Evolutionary conservation across 2,797 vertebrate species (phyloP), one percentile per base, ranked within the genome.

Genomic region (Oophaga sylvatica): DNA sequence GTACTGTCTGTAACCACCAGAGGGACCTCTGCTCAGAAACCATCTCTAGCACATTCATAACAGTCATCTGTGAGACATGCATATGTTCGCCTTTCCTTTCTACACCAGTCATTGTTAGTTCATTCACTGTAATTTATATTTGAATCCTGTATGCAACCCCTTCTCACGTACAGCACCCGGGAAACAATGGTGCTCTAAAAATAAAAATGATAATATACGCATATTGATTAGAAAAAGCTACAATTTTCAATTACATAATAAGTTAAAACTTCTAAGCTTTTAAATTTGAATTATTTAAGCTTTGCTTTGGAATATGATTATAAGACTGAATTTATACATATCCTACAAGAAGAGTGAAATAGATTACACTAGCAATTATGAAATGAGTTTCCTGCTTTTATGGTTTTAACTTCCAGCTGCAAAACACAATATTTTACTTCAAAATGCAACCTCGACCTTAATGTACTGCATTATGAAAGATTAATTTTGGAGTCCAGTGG

Each of bases 311-410:
- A 67, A 81, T 67, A 67, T 10, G 60, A 67, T 81, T 45, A 11
- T 31, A 31, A 13, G 60, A 48, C 65, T 48, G 35, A 17, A 67
- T 48, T 65, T 81, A 65, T 65, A 17, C 41, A 48, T 65, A 65
- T 5, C 35, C 80, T 81, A 67, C 13, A 67, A 83, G 48, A 35
- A 13, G 1, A 31, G n/a, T 19, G 45, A 82, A 56, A 56, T 45
- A 83, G 81, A 83, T 83, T 70, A 57, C 65, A 83, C 56, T 83
- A 68, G 48, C 62, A 35, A 48, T 70, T 57, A 56, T 29, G 22
- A 83, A n/a, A 70, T 41, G 67, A 83, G 29, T 59, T 84, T 84
- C 11, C 19, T 26, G 63, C 45, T 68, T 67, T 62, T 81, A 81
- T 45, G 17, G 57, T 31, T 13, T 62, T 17, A 67, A 73, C 81